phyloP scores from a whole-genome alignment of 2,888 invertebrate species.

The Sinotaia quadrata region DNA sequence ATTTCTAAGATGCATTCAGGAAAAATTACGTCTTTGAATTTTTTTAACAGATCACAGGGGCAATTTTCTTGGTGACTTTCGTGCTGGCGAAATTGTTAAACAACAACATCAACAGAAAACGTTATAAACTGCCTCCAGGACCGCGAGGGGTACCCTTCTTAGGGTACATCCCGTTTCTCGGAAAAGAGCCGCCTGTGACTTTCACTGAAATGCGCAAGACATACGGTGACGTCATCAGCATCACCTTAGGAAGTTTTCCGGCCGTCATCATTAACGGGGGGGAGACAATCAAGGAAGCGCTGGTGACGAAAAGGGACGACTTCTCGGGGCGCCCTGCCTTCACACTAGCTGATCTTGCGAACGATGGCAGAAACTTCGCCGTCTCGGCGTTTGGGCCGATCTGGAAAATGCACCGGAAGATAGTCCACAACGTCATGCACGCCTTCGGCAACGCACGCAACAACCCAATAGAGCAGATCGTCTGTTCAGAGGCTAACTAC shows the following conservation, averaged over 20 bases:
- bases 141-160: conserved; percentile 41
- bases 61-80: neutral
- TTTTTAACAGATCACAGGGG: neutral
- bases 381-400: conserved; percentile 18
- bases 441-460: conserved; percentile 24
- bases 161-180: conserved; percentile 39
- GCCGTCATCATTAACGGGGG: conserved; percentile 42
- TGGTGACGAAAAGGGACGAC: conserved; percentile 24
- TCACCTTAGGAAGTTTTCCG: conserved; percentile 39
- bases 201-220: conserved; percentile 23
- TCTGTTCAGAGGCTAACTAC: conserved; percentile 22
- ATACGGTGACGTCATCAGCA: conserved; percentile 40
- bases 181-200: conserved; percentile 31
- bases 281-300: conserved; percentile 31
- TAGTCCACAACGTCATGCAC: conserved; percentile 27
- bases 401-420: conserved; percentile 32
- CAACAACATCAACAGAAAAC: neutral
- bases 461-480: conserved; percentile 17
- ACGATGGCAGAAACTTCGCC: conserved; percentile 23
- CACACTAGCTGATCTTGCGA: conserved; percentile 20
- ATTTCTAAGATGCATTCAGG: no score
- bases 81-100: neutral
- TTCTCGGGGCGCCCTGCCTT: conserved; percentile 37
- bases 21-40: no score
- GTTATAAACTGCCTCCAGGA: conserved; percentile 33